Percentiles rank a stretch among this genome's conserved stretches.
These are phyloP conservation scores for Eupithecia subfuscata DNA, from an alignment of 2,888 invertebrate species.

Conservation along the genomic window DNA sequence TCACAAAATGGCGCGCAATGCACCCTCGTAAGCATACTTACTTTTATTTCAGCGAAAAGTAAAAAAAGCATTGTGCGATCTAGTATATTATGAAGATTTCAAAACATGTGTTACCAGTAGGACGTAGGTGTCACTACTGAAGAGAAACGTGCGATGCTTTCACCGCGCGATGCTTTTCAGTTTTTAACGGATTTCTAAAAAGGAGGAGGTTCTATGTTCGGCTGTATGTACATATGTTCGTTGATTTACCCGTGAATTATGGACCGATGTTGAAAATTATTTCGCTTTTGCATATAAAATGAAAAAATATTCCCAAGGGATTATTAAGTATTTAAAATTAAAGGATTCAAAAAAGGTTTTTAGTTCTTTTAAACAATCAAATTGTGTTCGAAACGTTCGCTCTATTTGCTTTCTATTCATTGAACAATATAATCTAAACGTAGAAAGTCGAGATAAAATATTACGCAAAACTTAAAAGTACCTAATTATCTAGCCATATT, in stretches of 20 bases:
- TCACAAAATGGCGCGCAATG: no score
- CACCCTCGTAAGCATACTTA: not conserved
- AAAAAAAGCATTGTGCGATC: not conserved
- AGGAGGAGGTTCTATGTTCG: no score
- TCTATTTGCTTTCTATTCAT: not conserved
- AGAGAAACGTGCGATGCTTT: not conserved
- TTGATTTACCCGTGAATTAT: no score
- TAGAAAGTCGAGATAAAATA: not conserved
- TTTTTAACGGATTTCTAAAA: not conserved
- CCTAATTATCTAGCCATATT: not conserved
- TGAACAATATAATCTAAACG: no score
- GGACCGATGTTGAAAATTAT: no score
- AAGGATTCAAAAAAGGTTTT: no score
- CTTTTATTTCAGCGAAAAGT: conserved; percentile 13
- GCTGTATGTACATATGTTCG: no score
- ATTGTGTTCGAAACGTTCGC: not conserved
- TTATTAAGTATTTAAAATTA: no score
- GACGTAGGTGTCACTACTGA: not conserved
- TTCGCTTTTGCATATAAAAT: no score
- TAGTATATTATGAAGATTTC: not conserved
- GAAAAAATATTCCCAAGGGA: no score
- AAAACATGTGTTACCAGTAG: not conserved
- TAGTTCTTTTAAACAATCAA: no score
- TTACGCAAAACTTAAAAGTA: not conserved
- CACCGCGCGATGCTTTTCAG: not conserved